phyloP scores from a whole-genome alignment of 2,888 invertebrate species.

The Agapostemon virescens region DNA sequence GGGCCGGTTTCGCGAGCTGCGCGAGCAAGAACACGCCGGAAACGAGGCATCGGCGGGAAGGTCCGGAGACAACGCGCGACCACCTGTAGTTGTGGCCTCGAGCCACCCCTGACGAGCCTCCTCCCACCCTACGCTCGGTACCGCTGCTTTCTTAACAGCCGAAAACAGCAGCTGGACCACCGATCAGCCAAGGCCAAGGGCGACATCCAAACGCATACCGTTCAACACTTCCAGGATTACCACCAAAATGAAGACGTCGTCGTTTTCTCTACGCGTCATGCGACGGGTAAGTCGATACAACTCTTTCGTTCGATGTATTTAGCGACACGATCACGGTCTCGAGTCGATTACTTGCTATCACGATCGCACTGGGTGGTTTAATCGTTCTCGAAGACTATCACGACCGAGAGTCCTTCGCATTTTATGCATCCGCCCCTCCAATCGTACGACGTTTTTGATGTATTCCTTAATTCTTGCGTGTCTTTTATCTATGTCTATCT shows the following conservation, averaged over 20 bases:
- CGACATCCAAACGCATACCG: constrained; percentile 32
- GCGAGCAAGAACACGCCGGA: constrained; percentile 32
- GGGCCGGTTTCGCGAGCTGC: neutral
- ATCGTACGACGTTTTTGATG: neutral
- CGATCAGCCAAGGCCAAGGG: constrained; percentile 17
- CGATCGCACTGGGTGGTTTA: neutral
- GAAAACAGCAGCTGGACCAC: constrained; percentile 7
- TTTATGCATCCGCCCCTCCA: neutral
- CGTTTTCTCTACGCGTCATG: constrained; percentile 89
- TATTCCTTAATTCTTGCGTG: neutral
- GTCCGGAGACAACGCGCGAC: constrained; percentile 70
- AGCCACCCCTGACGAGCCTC: constrained; percentile 57
- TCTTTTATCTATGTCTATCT: neutral
- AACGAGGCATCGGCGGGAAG: constrained; percentile 63
- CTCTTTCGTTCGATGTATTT: neutral
- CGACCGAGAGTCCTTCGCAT: neutral
- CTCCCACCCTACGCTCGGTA: neutral
- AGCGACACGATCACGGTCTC: constrained; percentile 18
- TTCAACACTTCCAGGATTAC: constrained; percentile 69
- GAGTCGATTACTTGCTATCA: neutral
- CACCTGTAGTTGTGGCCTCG: constrained; percentile 76
- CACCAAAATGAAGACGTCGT: constrained; percentile 88
- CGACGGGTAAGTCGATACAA: constrained; percentile 85
- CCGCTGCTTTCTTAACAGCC: constrained; percentile 14
- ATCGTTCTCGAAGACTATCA: neutral